These are phyloP conservation scores for Euglossa dilemma DNA, from an alignment of 1,140 invertebrate species.

Conservation along the genomic window DNA sequence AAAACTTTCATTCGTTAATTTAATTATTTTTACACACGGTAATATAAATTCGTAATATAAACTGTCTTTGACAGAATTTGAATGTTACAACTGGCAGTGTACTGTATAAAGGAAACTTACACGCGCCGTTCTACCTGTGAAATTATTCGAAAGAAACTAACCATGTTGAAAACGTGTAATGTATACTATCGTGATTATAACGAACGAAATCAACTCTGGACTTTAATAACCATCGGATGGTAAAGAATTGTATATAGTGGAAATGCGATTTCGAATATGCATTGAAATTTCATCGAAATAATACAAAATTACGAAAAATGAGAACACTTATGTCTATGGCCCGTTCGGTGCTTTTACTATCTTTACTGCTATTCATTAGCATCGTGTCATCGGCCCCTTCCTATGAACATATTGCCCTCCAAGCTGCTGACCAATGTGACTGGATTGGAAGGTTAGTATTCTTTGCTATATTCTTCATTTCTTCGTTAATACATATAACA, in stretches of 20 bases:
- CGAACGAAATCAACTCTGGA: neutral
- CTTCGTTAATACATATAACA: neutral
- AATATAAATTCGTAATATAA: neutral
- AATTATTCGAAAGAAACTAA: neutral
- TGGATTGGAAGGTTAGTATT: slow-evolving; percentile 80
- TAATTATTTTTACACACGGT: neutral
- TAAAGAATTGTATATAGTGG: neutral
- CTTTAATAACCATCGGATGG: neutral
- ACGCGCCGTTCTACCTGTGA: neutral
- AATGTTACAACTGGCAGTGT: neutral
- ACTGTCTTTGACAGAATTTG: neutral
- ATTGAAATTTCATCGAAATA: neutral
- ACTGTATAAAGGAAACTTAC: neutral
- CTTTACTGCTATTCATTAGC: slow-evolving; percentile 51
- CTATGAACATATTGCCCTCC: slow-evolving; percentile 70
- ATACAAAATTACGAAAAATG: slow-evolving; percentile 28
- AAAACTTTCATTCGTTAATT: neutral
- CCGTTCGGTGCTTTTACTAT: slow-evolving; percentile 34
- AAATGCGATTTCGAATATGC: slow-evolving; percentile 1
- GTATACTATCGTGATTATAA: too few species aligned
- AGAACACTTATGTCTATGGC: slow-evolving; percentile 1
- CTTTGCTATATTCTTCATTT: slow-evolving; percentile 29
- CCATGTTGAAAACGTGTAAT: neutral
- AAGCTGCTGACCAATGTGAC: slow-evolving; percentile 79
- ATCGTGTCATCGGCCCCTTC: slow-evolving; percentile 69